These are phyloP conservation scores for Nothura maculosa DNA, from an alignment of 2,797 vertebrate species.

Conservation along the genomic window DNA sequence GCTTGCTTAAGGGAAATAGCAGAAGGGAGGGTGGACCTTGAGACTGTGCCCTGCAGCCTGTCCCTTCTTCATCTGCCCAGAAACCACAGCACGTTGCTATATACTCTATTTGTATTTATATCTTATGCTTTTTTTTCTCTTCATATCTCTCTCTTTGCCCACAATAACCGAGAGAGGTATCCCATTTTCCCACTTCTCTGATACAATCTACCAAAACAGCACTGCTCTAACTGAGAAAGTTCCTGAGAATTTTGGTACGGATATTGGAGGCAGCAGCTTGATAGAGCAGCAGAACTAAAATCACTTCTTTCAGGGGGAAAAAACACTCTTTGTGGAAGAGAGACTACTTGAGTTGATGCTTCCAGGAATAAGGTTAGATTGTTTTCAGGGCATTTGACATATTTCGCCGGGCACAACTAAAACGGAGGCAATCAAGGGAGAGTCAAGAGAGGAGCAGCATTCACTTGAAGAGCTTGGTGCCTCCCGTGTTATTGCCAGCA, in stretches of 20 bases:
- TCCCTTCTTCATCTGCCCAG: neutral
- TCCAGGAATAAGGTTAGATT: conserved; percentile 29
- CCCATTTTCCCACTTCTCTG: neutral
- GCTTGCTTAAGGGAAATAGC: neutral
- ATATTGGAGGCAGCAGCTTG: conserved; percentile 8
- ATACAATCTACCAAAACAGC: conserved; percentile 19
- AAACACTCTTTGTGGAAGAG: conserved; percentile 4
- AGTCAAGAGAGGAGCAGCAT: neutral
- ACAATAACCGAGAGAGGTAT: neutral
- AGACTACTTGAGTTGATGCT: neutral
- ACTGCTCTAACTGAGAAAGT: conserved; percentile 27
- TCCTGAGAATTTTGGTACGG: conserved; percentile 19
- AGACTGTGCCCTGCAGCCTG: neutral
- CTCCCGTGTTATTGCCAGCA: neutral
- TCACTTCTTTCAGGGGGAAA: conserved; percentile 31
- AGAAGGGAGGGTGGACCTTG: neutral
- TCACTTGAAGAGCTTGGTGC: neutral
- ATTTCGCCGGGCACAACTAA: neutral
- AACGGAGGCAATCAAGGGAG: neutral
- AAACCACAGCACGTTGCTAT: accelerated
- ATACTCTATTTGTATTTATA: neutral
- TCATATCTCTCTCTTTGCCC: neutral
- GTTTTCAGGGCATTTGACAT: conserved; percentile 1
- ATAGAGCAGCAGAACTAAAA: neutral
- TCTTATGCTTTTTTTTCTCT: neutral